phyloP scores from a whole-genome alignment of 2,797 vertebrate genomes.

The Sebastes paucispinis region DNA sequence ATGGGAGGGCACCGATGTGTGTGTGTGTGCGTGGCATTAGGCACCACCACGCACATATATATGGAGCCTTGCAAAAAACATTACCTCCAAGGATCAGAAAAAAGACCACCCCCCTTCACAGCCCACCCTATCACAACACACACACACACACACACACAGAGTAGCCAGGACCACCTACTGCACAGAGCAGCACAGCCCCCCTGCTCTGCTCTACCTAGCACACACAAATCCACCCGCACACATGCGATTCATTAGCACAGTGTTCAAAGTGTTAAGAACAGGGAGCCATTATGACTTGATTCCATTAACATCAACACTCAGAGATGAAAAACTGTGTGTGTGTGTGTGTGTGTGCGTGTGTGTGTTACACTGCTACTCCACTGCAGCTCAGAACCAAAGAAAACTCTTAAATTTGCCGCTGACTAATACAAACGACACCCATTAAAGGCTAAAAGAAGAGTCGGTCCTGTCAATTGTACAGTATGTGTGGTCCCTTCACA shows the following conservation, averaged over 20 bases:
- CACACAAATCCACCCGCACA: constrained; percentile 60
- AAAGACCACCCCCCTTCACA: constrained; percentile 59
- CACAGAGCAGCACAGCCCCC: constrained; percentile 25
- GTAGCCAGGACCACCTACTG: constrained; percentile 63
- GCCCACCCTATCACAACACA: constrained; percentile 46
- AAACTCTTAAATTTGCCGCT: constrained; percentile 58
- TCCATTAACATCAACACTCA: constrained; percentile 53
- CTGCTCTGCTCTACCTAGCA: constrained; percentile 47
- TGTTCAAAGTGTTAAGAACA: constrained; percentile 70
- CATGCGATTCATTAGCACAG: constrained; percentile 68
- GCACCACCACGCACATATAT: constrained; percentile 22
- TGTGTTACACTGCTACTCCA: constrained; percentile 12
- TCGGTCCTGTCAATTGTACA: constrained; percentile 37
- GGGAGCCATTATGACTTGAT: constrained; percentile 71
- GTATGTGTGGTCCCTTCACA: constrained; percentile 66
- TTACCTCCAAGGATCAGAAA: constrained; percentile 62
- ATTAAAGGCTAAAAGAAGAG: constrained; percentile 56
- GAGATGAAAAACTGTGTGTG: constrained; percentile 48
- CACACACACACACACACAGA: constrained; percentile 30
- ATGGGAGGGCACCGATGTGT: constrained; percentile 40
- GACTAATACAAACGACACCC: constrained; percentile 45
- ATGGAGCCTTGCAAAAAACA: constrained; percentile 13
- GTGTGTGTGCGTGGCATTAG: constrained; percentile 26
- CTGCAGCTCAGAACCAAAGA: constrained; percentile 41
- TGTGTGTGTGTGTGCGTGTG: not conserved